Conservation (phyloP, 2,113 vertebrate genomes). For the Dromiciops gliroides region DNA sequence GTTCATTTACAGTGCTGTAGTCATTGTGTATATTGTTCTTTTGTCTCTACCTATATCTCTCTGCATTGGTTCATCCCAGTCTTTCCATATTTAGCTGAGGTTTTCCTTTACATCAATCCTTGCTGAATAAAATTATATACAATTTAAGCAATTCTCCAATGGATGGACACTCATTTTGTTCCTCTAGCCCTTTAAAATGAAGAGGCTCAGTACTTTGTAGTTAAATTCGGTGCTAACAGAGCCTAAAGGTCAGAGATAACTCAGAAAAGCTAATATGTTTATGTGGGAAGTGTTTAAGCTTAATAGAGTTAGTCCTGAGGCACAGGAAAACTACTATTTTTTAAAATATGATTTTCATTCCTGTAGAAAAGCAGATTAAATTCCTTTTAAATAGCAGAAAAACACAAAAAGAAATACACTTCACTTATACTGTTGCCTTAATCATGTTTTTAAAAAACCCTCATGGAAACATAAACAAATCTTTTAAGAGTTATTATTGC, state of each 20-base stretch:
- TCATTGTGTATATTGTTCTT: neutral
- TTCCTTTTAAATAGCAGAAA: conserved; percentile 17
- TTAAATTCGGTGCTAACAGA: neutral
- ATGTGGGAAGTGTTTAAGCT: neutral
- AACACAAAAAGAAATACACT: neutral
- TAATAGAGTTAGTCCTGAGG: conserved; percentile 1
- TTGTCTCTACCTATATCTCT: neutral
- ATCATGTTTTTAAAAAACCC: neutral
- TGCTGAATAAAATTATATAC: neutral
- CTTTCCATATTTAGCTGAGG: neutral
- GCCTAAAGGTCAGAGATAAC: conserved; percentile 11
- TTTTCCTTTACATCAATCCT: neutral
- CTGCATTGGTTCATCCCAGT: neutral
- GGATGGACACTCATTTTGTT: neutral
- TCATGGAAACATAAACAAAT: neutral
- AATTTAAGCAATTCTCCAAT: neutral
- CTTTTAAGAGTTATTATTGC: neutral
- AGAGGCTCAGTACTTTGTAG: neutral
- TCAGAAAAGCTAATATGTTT: conserved; percentile 11
- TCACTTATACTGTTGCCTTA: neutral
- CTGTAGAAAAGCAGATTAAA: conserved; percentile 25
- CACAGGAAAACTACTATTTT: neutral
- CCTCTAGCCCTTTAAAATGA: neutral
- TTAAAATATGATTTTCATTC: conserved; percentile 8
- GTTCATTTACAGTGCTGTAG: neutral